Base-by-base conservation (phyloP, 2,888 invertebrate species). In the Baccha elongata region DNA sequence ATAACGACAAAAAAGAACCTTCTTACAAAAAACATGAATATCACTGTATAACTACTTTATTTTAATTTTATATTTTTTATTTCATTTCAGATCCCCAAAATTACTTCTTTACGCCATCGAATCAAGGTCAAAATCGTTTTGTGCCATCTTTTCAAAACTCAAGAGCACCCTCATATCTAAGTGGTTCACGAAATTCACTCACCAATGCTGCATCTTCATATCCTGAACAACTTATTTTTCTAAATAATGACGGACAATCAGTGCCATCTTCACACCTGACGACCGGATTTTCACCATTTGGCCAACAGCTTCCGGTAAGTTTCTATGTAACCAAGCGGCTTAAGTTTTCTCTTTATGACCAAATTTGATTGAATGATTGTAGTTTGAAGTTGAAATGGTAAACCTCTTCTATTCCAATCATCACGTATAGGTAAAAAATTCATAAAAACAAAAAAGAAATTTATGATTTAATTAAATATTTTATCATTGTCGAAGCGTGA, bases 191-290 rank as follows among this genome's bases (percentile, higher is more conserved):
- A 19, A 84, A 84, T 48, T 69, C 74, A n/a, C 40, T 86, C 19
- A 85, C 86, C 0, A 86, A 86, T 17, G 72, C 88, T 4, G 88
- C 90, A 0, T 89, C 88, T 19, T 88, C 90, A 10, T 90, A 88
- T 86, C 90, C 91, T 80, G 89, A 90, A 23, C 90, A 90, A 74
- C 86, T 89, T 5, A 81, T 91, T 52, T 91, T 88, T 74, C 87
- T 89, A 62, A 88, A 87, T 85, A 87, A 88, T 75, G 88, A 89
- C 52, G 87, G 55, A 35, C 86, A 86, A 58, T 86, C 86, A 60
- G 86, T 85, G 13, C 86, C 86, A 55, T 69, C 85, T 60, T 76
- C 86, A 37, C 72, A 71, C 15, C 23, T 85, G 21, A 50, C 85
- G 50, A 85, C 85, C 5, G 86, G 85, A 53, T 86, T 85, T 81